Conservation (phyloP, 2,797 vertebrate genomes). For the Lates japonicus region DNA sequence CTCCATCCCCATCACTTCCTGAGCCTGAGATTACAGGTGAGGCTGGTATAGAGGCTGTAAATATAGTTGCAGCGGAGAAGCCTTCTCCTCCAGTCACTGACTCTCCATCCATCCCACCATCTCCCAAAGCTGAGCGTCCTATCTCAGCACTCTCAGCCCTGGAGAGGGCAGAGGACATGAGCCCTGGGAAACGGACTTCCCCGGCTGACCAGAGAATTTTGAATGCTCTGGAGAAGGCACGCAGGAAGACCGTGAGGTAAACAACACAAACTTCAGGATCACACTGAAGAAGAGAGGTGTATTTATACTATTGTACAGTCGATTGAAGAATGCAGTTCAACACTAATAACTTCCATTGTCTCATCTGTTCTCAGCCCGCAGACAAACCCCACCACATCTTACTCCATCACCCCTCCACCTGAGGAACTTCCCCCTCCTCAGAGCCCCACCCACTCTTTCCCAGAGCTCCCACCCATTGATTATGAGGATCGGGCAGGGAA, state of each 20-base stretch:
- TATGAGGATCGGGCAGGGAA: slow-evolving; percentile 59
- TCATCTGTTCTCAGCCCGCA: slow-evolving; percentile 41
- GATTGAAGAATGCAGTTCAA: not conserved
- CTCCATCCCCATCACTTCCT: slow-evolving; percentile 40
- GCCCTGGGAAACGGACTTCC: slow-evolving; percentile 50
- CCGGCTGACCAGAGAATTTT: slow-evolving; percentile 77
- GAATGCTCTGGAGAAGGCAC: slow-evolving; percentile 81
- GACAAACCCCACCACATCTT: slow-evolving; percentile 7
- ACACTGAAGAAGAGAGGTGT: not conserved
- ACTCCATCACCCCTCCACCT: slow-evolving; percentile 49
- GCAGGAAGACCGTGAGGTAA: slow-evolving; percentile 70
- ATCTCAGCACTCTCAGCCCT: slow-evolving; percentile 71
- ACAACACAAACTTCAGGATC: not conserved
- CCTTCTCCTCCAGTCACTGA: slow-evolving; percentile 12
- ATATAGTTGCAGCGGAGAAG: slow-evolving; percentile 20
- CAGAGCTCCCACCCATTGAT: slow-evolving; percentile 76
- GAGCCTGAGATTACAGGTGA: slow-evolving; percentile 19
- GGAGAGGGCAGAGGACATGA: slow-evolving; percentile 79
- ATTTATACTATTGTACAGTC: not conserved
- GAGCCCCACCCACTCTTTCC: slow-evolving; percentile 30
- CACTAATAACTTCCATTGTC: slow-evolving; percentile 5
- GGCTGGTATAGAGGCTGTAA: slow-evolving; percentile 14
- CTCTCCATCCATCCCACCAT: not conserved
- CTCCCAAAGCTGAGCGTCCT: slow-evolving; percentile 45
- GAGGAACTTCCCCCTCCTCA: slow-evolving; percentile 48